Percentiles rank a stretch among this genome's conserved stretches.
Conservation (phyloP, 2,113 vertebrate species). For the Triplophysa rosa region DNA sequence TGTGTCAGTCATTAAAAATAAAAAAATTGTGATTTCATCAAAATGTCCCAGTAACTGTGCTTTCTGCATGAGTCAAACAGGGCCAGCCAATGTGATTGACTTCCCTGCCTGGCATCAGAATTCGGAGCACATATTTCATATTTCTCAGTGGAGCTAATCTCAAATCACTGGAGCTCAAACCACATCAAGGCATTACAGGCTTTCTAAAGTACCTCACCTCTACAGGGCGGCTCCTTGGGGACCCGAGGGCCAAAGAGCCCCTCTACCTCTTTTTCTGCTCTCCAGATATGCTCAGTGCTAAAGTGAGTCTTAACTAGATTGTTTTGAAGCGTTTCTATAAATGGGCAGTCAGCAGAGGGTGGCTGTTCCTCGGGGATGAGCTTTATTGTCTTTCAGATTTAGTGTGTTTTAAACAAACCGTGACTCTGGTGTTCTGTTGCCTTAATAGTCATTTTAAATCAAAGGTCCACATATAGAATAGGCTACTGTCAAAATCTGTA, state of each 20-base stretch:
- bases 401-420: constrained; percentile 33
- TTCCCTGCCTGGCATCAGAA: constrained; percentile 49
- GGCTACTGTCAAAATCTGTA: not conserved
- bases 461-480: not conserved
- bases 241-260: constrained; percentile 21
- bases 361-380: constrained; percentile 29
- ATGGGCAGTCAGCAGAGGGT: constrained; percentile 69
- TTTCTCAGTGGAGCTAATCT: constrained; percentile 52
- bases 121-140: constrained; percentile 55
- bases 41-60: not conserved
- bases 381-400: constrained; percentile 44
- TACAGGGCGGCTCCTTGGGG: constrained; percentile 38
- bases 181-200: constrained; percentile 53
- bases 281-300: constrained; percentile 43
- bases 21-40: not conserved
- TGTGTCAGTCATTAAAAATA: not conserved
- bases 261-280: constrained; percentile 24
- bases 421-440: constrained; percentile 11
- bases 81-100: constrained; percentile 44
- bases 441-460: constrained; percentile 3
- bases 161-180: constrained; percentile 49
- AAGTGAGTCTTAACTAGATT: constrained; percentile 56
- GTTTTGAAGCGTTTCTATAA: constrained; percentile 54
- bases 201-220: constrained; percentile 51
- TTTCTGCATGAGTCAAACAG: constrained; percentile 18